These are phyloP conservation scores for Amblyornis subalaris DNA, from an alignment of 2,113 vertebrate species.

Conservation along the genomic window DNA sequence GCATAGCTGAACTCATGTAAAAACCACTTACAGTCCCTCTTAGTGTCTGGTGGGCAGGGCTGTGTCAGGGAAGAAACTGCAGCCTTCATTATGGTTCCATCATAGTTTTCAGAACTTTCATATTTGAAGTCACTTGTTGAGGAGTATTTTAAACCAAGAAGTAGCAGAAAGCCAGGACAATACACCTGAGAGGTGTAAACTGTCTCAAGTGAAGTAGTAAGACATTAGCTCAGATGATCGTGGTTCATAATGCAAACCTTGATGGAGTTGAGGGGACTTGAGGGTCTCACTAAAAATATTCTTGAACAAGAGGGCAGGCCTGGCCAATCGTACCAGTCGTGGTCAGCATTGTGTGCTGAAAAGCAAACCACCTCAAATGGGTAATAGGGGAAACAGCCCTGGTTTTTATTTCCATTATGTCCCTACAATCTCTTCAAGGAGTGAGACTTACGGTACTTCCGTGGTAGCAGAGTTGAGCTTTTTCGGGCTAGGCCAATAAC, in stretches of 20 bases:
- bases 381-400: background rate
- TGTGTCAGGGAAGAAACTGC: background rate
- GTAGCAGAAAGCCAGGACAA: background rate
- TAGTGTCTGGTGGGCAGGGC: fast-evolving
- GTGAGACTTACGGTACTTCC: background rate
- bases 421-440: background rate
- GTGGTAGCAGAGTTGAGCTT: background rate
- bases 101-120: background rate
- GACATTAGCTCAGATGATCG: background rate
- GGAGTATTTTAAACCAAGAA: background rate
- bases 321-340: fast-evolving
- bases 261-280: background rate
- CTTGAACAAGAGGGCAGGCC: background rate
- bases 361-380: background rate
- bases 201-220: background rate
- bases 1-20: fast-evolving
- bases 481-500: background rate
- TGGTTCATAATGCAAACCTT: background rate
- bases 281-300: background rate
- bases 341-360: background rate
- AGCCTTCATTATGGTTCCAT: background rate
- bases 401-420: background rate
- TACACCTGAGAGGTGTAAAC: background rate
- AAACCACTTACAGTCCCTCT: background rate
- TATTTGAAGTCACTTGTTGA: background rate